Evolutionary conservation across 2,888 invertebrate species (phyloP).

Genomic region (Drosophila multiciliata): DNA sequence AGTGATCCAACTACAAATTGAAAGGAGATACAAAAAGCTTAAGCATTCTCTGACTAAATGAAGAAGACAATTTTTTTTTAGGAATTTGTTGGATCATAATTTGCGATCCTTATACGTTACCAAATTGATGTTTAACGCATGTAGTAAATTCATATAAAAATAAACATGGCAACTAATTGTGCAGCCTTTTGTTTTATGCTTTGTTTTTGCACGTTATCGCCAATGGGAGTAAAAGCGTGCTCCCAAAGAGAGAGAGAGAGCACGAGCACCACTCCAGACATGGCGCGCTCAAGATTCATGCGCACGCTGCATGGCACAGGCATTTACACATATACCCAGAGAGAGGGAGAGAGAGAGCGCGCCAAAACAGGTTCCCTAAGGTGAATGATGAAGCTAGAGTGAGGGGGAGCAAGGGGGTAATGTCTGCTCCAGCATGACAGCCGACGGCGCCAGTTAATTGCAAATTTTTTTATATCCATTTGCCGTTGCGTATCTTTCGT

Average conservation of each 20-base stretch:
- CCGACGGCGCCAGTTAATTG: slow-evolving; percentile 80
- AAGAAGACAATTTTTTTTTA: background rate
- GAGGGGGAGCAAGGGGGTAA: slow-evolving; percentile 24
- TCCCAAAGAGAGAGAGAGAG: slow-evolving; percentile 15
- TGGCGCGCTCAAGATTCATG: slow-evolving; percentile 42
- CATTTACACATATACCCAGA: background rate
- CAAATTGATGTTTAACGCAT: slow-evolving; percentile 15
- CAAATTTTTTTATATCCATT: slow-evolving; percentile 68
- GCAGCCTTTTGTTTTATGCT: slow-evolving; percentile 49
- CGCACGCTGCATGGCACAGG: slow-evolving; percentile 51
- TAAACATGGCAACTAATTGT: slow-evolving; percentile 56
- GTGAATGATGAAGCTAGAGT: slow-evolving; percentile 31
- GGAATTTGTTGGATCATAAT: background rate
- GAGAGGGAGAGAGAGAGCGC: slow-evolving; percentile 35
- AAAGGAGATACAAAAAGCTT: background rate
- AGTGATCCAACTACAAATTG: background rate
- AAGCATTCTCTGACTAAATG: background rate
- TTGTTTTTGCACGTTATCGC: slow-evolving; percentile 58
- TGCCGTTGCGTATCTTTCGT: slow-evolving; percentile 47
- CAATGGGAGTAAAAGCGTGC: slow-evolving; percentile 37
- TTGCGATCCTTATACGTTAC: slow-evolving; percentile 2
- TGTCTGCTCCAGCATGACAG: slow-evolving; percentile 73
- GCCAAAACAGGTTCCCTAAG: slow-evolving; percentile 76
- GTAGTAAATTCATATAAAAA: slow-evolving; percentile 30
- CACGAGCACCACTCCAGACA: slow-evolving; percentile 32